These are phyloP conservation scores for Dyspetes luteomarginatus DNA, from an alignment of 2,888 invertebrate genomes.

Conservation along the genomic window DNA sequence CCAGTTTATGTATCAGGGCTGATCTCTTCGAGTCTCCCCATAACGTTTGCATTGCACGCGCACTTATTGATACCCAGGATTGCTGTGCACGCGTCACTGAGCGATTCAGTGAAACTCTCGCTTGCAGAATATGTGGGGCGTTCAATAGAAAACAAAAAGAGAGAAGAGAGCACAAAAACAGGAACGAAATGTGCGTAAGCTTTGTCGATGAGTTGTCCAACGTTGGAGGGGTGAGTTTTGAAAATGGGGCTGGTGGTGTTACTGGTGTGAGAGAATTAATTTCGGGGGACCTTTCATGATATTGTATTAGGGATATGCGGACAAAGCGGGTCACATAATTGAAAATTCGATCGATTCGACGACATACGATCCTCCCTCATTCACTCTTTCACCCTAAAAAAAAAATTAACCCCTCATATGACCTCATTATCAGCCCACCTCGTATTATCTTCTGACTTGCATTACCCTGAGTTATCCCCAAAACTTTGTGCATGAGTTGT, in stretches of 20 bases:
- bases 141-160: slow-evolving; percentile 36
- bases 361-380: not conserved
- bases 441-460: too few relatives aligned
- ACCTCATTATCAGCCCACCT: too few relatives aligned
- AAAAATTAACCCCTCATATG: not conserved
- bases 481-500: not conserved
- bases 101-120: slow-evolving; percentile 27
- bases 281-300: not conserved
- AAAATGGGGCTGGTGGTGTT: not conserved
- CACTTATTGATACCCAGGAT: slow-evolving; percentile 44
- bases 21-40: slow-evolving; percentile 27
- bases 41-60: slow-evolving; percentile 48
- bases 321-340: not conserved
- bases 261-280: not conserved
- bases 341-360: not conserved
- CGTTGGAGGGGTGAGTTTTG: not conserved
- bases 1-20: slow-evolving; percentile 10
- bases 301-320: not conserved
- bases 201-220: not conserved
- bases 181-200: not conserved
- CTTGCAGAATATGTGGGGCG: slow-evolving; percentile 15
- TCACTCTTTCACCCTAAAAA: not conserved
- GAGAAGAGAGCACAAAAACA: not conserved
- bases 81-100: slow-evolving; percentile 43
- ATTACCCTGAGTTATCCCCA: too few relatives aligned